phyloP scores from a whole-genome alignment of 2,113 vertebrate genomes.

The Trichechus manatus region DNA sequence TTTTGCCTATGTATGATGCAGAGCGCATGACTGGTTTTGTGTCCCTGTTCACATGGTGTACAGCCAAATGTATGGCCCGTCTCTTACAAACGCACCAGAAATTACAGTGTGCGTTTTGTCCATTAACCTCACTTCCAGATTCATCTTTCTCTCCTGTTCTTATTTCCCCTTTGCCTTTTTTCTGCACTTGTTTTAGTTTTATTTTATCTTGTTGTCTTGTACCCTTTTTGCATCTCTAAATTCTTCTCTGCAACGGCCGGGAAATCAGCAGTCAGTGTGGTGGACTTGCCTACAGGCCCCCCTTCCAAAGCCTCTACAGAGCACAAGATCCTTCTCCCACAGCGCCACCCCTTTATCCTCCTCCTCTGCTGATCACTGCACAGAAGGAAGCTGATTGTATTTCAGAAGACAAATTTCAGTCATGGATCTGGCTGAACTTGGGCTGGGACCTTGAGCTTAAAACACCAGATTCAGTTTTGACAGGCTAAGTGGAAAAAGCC shows the following conservation, averaged over 20 bases:
- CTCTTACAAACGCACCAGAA: neutral
- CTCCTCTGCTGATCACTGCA: neutral
- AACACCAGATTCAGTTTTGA: neutral
- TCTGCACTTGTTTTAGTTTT: neutral
- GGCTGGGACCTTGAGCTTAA: neutral
- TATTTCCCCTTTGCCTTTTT: slow-evolving; percentile 1
- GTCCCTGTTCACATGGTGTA: neutral
- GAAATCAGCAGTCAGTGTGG: neutral
- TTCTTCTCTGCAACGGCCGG: neutral
- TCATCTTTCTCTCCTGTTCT: slow-evolving; percentile 17
- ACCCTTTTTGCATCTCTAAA: neutral
- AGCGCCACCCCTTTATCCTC: neutral
- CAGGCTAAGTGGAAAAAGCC: neutral
- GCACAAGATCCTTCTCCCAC: rapidly evolving
- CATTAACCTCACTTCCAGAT: neutral
- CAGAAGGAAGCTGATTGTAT: neutral
- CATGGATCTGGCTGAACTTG: neutral
- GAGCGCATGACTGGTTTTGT: neutral
- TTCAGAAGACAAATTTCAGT: neutral
- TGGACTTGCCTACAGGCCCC: rapidly evolving
- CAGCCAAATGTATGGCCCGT: neutral
- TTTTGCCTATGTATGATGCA: neutral
- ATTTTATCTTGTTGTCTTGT: neutral
- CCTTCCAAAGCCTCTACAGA: neutral
- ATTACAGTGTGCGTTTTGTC: neutral